phyloP scores from a whole-genome alignment of 2,888 invertebrate genomes.

The Papilio gigon region DNA sequence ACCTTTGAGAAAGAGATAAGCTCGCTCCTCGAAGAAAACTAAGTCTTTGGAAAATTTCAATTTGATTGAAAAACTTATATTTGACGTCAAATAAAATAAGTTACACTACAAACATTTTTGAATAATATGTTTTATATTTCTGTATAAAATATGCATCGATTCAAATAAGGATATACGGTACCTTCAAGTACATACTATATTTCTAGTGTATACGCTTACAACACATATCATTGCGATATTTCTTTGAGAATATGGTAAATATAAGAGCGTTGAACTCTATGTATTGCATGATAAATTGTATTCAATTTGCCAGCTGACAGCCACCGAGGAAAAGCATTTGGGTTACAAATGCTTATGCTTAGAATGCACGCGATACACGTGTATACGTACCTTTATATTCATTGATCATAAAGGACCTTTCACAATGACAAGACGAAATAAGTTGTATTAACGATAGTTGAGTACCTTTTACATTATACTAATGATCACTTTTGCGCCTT shows the following conservation, averaged over 20 bases:
- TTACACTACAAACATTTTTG: background rate
- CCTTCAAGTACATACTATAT: conserved; percentile 12
- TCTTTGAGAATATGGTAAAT: conserved; percentile 54
- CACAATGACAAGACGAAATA: conserved; percentile 10
- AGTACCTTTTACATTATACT: background rate
- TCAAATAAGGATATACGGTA: background rate
- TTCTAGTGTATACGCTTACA: conserved; percentile 27
- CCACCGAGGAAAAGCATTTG: conserved; percentile 73
- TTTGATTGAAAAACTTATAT: too few relatives aligned
- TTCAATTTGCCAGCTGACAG: conserved; percentile 79
- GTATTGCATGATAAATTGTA: conserved; percentile 78
- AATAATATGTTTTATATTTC: background rate
- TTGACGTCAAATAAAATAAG: too few relatives aligned
- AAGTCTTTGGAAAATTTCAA: too few relatives aligned
- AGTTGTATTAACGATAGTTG: background rate
- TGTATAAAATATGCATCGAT: background rate
- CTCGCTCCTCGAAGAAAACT: too few relatives aligned
- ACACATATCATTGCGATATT: conserved; percentile 38
- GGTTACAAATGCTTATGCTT: conserved; percentile 77
- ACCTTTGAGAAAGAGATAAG: too few relatives aligned
- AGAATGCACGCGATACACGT: conserved; percentile 73
- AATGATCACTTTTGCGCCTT: background rate
- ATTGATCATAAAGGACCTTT: conserved; percentile 22
- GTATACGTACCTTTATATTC: conserved; percentile 43
- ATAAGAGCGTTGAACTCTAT: conserved; percentile 62